Conservation (phyloP, 2,888 invertebrate species). For the Cerastoderma edule region DNA sequence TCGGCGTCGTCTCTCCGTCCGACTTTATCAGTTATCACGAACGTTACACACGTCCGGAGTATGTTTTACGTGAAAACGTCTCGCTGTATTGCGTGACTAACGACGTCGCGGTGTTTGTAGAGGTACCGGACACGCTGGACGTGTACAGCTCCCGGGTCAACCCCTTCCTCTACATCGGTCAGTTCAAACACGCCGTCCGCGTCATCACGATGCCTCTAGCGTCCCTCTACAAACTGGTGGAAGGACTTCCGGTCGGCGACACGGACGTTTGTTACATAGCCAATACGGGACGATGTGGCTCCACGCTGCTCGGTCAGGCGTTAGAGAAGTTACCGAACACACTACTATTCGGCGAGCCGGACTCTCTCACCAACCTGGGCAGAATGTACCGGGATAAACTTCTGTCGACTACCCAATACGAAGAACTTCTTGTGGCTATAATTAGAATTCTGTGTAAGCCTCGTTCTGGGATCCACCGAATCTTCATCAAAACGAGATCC, state of each 20-base stretch:
- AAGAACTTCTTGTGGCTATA: constrained; percentile 35
- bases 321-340: constrained; percentile 62
- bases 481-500: constrained; percentile 57
- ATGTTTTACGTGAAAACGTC: constrained; percentile 57
- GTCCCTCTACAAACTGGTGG: constrained; percentile 55
- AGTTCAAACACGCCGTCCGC: constrained; percentile 56
- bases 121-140: constrained; percentile 46
- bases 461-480: constrained; percentile 30
- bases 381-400: constrained; percentile 19
- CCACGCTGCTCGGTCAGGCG: constrained; percentile 63
- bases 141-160: constrained; percentile 53
- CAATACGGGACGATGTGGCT: constrained; percentile 70
- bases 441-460: constrained; percentile 55
- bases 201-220: constrained; percentile 54
- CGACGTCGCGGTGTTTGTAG: constrained; percentile 58
- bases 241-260: constrained; percentile 54
- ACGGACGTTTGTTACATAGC: constrained; percentile 52
- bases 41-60: constrained; percentile 44
- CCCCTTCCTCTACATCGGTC: constrained; percentile 64
- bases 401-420: constrained; percentile 32
- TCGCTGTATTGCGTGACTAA: constrained; percentile 57
- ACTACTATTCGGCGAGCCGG: constrained; percentile 61
- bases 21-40: constrained; percentile 48
- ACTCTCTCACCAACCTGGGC: constrained; percentile 56
- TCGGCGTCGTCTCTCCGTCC: constrained; percentile 31